phyloP scores from a whole-genome alignment of 2,888 invertebrate species.

The Cephus pygmeus region DNA sequence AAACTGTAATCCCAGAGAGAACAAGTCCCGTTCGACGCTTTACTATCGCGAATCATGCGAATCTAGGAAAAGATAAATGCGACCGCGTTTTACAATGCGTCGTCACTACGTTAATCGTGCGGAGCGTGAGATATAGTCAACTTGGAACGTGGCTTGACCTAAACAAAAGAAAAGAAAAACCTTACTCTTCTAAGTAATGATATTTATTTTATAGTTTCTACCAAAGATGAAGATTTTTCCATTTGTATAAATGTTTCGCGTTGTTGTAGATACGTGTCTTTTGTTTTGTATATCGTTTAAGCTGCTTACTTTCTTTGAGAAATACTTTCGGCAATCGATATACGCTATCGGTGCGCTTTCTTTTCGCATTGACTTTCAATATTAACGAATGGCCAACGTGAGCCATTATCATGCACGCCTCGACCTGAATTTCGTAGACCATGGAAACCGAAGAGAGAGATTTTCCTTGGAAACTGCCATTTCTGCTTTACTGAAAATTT shows the following conservation, averaged over 20 bases:
- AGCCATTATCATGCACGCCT: neutral
- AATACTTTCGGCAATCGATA: neutral
- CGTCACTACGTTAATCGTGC: neutral
- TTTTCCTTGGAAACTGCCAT: neutral
- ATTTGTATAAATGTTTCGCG: conserved; percentile 49
- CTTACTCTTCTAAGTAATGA: conserved; percentile 45
- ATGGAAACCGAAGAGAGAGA: neutral
- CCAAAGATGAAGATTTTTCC: conserved; percentile 61
- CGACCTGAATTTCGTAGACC: neutral
- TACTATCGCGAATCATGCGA: neutral
- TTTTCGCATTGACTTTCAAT: neutral
- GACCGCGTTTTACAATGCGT: neutral
- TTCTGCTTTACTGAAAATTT: neutral
- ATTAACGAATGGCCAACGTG: neutral
- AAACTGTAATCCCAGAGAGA: neutral
- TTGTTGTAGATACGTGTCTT: conserved; percentile 2
- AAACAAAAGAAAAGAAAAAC: neutral
- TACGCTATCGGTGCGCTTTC: neutral
- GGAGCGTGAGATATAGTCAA: neutral
- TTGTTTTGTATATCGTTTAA: neutral
- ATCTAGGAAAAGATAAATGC: neutral
- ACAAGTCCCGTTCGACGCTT: neutral
- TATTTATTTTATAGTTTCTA: conserved; percentile 65
- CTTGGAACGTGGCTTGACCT: neutral
- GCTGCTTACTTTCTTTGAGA: neutral